A percentile compares a stretch with the other conserved stretches of the same genome.
phyloP scores from a whole-genome alignment of 2,797 vertebrate species.

The Arnoldichthys spilopterus region DNA sequence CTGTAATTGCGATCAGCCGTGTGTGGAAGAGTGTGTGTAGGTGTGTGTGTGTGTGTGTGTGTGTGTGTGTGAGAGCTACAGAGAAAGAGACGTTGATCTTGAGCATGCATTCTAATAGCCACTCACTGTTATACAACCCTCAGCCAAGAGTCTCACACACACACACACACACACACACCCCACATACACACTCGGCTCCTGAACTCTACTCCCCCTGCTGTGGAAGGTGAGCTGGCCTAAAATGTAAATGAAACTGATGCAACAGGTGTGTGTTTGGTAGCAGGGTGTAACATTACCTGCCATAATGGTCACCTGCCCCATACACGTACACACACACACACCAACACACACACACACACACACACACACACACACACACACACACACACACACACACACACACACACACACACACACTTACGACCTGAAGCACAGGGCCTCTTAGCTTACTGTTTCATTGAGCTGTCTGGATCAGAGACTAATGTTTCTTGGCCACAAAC shows the following conservation, averaged over 20 bases:
- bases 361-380: slow-evolving; percentile 31
- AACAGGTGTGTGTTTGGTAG: slow-evolving; percentile 72
- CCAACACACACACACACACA: slow-evolving; percentile 37
- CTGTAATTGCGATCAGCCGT: slow-evolving; percentile 13
- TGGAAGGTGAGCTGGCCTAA: slow-evolving; percentile 70
- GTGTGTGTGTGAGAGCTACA: not conserved
- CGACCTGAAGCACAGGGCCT: slow-evolving; percentile 33
- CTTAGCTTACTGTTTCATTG: slow-evolving; percentile 50
- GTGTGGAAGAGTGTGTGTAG: not conserved
- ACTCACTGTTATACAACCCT: slow-evolving; percentile 2
- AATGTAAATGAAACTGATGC: slow-evolving; percentile 80
- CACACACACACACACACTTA: slow-evolving; percentile 45
- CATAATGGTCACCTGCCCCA: slow-evolving; percentile 14
- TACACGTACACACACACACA: slow-evolving; percentile 27
- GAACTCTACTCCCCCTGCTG: slow-evolving; percentile 22
- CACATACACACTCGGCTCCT: slow-evolving; percentile 44
- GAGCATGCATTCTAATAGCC: not conserved
- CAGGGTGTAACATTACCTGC: slow-evolving; percentile 73
- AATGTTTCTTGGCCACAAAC: slow-evolving; percentile 30
- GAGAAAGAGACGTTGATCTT: not conserved
- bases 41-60: not conserved
- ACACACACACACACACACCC: slow-evolving; percentile 36
- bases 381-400: slow-evolving; percentile 25
- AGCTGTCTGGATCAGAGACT: slow-evolving; percentile 53
- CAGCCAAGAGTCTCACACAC: not conserved